Conservation (phyloP, 2,797 vertebrate species). For the Gadopsis bispinosus region DNA sequence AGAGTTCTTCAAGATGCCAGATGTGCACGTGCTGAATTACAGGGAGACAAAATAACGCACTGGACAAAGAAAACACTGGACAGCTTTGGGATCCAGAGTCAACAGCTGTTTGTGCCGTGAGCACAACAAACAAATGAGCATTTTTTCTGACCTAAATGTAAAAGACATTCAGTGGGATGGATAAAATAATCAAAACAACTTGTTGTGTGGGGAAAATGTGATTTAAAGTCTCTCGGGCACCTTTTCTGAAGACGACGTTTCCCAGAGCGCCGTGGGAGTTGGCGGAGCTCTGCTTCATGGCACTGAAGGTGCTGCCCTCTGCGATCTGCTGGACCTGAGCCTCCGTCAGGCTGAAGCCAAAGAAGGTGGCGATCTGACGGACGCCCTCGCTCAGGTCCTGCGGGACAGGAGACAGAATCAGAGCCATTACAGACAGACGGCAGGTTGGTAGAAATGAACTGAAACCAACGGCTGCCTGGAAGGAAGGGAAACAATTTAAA, state of each 20-base stretch:
- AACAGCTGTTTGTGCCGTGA: background rate
- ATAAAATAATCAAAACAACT: too few relatives aligned
- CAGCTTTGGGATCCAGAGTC: background rate
- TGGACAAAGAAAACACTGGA: too few relatives aligned
- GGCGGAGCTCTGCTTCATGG: conserved; percentile 67
- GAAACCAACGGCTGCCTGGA: background rate
- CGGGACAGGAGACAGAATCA: conserved; percentile 37
- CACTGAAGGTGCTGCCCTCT: conserved; percentile 65
- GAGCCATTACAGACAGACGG: background rate
- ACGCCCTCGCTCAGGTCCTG: conserved; percentile 77
- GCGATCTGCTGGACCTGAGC: conserved; percentile 75
- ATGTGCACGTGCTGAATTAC: background rate
- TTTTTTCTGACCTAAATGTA: background rate
- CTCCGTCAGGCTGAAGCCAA: conserved; percentile 70
- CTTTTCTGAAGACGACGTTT: conserved; percentile 74
- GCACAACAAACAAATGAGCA: background rate
- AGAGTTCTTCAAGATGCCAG: background rate
- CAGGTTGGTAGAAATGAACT: background rate
- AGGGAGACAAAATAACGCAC: background rate
- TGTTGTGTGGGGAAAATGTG: background rate
- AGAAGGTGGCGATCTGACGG: conserved; percentile 77
- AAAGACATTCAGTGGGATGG: too few relatives aligned
- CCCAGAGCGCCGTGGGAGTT: conserved; percentile 46
- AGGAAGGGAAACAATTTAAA: background rate
- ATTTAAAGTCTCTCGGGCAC: conserved; percentile 17